Evolutionary conservation across 2,113 vertebrate species (phyloP), one percentile per base, ranked within the genome.

Genomic region (Psittacara wagleri): DNA sequence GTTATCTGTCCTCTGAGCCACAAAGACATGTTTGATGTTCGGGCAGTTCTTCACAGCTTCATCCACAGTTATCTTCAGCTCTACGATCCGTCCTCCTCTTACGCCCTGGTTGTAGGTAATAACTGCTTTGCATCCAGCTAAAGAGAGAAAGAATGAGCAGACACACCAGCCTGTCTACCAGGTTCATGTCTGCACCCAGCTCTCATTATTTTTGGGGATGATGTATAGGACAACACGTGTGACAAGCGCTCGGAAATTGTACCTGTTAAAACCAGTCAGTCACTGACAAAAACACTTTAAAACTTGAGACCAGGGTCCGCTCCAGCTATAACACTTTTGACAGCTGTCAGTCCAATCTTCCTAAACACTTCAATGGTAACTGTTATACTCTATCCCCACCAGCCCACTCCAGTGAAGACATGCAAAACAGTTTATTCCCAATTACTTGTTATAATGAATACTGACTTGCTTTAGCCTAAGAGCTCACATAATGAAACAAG

Each of bases 31-130:
- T 84, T 97, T 97, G 89, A 99, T 44, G 0, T 97, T 97, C 2
- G 99, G 98, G 88, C 99, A 99, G 43, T 33, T 97, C 96, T 98
- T 98, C 80, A 99, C 96, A 8, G 99, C 99, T 59, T 98, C 94
- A 33, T 99, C 99, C 97, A 99, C 99, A 0, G 98, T 98, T 9
- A 89, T 95, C 96, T 99, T 99, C 74, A 99, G 97, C 64, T 98
- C 96, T 49, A 98, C 83, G 76, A 97, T 68, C 1, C 98, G 98
- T 11, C 99, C 99, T 46, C 98, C 99, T 54, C 99, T 97, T 82
- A 99, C 95, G 11, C 97, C 98, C 93, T 99, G 98, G 94, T 99
- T 99, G 95, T 98, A 98, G 46, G 99, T 99, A 95, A 99, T 97
- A 80, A 99, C 97, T 46, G 98, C 99, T 97, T 98, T 99, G 97